phyloP scores from a whole-genome alignment of 1,140 invertebrate species.

The Akabosia matsudoensis region DNA sequence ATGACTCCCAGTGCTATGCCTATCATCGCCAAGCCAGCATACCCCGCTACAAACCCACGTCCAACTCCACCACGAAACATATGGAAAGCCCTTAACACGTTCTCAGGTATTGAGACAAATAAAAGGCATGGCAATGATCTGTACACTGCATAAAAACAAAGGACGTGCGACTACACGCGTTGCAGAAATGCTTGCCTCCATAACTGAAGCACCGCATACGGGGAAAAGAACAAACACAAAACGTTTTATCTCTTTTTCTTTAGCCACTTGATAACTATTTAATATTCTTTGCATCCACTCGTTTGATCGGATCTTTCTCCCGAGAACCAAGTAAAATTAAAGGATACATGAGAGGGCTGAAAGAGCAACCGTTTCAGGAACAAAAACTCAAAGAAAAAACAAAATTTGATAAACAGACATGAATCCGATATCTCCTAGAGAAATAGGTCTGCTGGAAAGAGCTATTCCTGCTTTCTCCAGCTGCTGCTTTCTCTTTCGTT shows the following conservation, averaged over 20 bases:
- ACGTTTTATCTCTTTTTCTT: too few relatives aligned
- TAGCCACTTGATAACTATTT: too few relatives aligned
- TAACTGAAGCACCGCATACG: too few relatives aligned
- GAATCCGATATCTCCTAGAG: background rate
- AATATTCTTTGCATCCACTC: too few relatives aligned
- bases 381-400: background rate
- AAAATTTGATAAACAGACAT: background rate
- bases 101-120: background rate
- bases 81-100: too few relatives aligned
- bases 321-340: background rate
- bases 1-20: slow-evolving; percentile 13
- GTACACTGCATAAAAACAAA: background rate
- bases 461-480: background rate
- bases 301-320: too few relatives aligned
- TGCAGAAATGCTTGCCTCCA: too few relatives aligned
- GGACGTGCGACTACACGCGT: too few relatives aligned
- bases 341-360: too few relatives aligned
- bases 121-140: background rate
- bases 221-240: too few relatives aligned
- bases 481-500: background rate
- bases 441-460: slow-evolving; percentile 17
- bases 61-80: slow-evolving; percentile 38
- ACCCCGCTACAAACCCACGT: slow-evolving; percentile 33
- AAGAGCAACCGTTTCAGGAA: background rate
- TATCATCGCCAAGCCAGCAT: slow-evolving; percentile 30